Base-by-base conservation (phyloP, 2,797 vertebrate genomes). In the Podarcis lilfordi region DNA sequence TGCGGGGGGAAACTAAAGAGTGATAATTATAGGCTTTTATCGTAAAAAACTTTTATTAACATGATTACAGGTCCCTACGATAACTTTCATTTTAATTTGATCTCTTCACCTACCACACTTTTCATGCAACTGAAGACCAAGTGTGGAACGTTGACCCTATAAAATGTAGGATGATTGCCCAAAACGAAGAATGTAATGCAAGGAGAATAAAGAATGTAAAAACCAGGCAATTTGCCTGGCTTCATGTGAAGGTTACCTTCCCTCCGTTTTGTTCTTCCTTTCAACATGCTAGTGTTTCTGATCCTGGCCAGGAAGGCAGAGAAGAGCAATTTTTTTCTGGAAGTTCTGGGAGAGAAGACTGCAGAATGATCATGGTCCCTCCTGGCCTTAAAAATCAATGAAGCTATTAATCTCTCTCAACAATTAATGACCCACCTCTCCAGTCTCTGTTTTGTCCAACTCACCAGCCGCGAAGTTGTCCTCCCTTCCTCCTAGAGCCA, bases 61-160 rank as follows among this genome's bases (percentile, higher is more conserved):
- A 59, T 90, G 88, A 75, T 77, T 91, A 80, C 1, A 90, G 88
- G 59, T 87, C 35, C 8, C 83, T 32, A 15, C n/a, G 21, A 27
- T 19, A 84, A 89, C 80, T 84, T 91, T 35, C 37, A 76, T 90
- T 92, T 85, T 85, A 84, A 78, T 88, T 89, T 92, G 0, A 10
- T 89, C 17, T 85, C 55, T 92, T 89, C 40, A 37, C 8, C 5
- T 21, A 10, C 90, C 91, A 64, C 11, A 8, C n/a, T 91, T 1
- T 23, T 86, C 88, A 6, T 79, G 92, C 92, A 85, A 25, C 27
- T 89, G 29, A 92, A 94, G 86, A 84, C 2, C n/a, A 50, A 89
- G 3, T 74, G 37, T 68, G 80, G 77, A 90, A 80, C 45, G 84
- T 3, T 71, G 3, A 89, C 66, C 1, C 61, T 55, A 40, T 86